A percentile compares a stretch with the other conserved stretches of the same genome.
Conservation (phyloP, 2,797 vertebrate species). For the Todus mexicanus region DNA sequence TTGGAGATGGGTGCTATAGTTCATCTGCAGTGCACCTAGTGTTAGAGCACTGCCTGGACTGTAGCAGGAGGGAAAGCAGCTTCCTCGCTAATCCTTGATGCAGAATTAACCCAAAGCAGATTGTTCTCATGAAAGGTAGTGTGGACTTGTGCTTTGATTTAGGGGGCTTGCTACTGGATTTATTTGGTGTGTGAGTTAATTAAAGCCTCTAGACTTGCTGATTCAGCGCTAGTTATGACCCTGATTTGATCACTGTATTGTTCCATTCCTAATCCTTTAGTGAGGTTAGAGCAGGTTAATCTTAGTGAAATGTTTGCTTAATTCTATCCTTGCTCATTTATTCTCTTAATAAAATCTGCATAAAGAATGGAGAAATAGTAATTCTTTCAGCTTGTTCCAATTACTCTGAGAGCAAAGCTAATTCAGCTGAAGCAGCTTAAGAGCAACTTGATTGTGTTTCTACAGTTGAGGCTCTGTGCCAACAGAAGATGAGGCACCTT, state of each 20-base stretch:
- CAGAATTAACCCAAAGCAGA: neutral
- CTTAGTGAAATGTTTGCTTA: conserved; percentile 35
- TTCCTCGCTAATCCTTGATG: neutral
- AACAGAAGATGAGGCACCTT: neutral
- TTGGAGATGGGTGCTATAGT: neutral
- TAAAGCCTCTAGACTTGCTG: conserved; percentile 19
- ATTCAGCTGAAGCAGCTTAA: conserved; percentile 35
- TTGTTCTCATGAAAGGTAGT: neutral
- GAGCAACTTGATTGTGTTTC: neutral
- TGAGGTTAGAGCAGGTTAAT: conserved; percentile 25
- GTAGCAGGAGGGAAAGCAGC: neutral
- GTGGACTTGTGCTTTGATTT: neutral
- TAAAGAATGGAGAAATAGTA: conserved; percentile 25
- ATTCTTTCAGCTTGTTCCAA: conserved; percentile 36
- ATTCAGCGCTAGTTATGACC: conserved; percentile 24
- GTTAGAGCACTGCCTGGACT: neutral
- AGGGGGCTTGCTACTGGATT: neutral
- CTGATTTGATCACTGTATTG: conserved; percentile 25
- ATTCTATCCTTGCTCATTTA: neutral
- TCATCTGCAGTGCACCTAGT: rapidly evolving
- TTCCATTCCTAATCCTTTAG: conserved; percentile 14
- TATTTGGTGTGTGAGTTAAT: conserved; percentile 2
- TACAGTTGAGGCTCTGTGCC: neutral
- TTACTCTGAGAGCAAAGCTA: conserved; percentile 31
- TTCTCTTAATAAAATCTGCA: conserved; percentile 48